Conservation (phyloP, 2,113 vertebrate genomes). For the Helogale parvula region DNA sequence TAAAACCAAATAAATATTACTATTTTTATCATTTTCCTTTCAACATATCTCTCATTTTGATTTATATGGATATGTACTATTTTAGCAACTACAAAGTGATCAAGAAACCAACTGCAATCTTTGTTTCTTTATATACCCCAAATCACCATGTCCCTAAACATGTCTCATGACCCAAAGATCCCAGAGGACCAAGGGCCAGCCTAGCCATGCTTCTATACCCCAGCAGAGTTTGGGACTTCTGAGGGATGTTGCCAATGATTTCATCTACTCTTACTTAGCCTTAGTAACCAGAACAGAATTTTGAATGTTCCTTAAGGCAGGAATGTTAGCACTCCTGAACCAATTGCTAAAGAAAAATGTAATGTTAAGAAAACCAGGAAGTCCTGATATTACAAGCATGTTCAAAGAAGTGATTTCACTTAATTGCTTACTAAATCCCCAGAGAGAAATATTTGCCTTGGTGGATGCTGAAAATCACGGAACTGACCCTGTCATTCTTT, state of each 20-base stretch:
- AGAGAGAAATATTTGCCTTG: background rate
- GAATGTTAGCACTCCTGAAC: background rate
- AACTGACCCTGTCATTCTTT: background rate
- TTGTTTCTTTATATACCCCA: background rate
- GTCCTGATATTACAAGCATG: background rate
- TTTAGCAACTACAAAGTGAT: background rate
- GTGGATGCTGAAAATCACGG: background rate
- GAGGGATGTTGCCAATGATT: background rate
- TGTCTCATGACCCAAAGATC: background rate
- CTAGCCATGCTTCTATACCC: background rate
- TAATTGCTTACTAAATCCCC: background rate
- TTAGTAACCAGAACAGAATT: background rate
- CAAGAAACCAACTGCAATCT: background rate
- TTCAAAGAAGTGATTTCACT: background rate
- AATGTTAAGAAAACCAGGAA: background rate
- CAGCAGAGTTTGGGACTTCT: background rate
- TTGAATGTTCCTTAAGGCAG: background rate
- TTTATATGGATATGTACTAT: background rate
- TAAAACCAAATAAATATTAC: slow-evolving; percentile 37
- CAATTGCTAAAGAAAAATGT: background rate
- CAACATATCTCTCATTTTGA: background rate
- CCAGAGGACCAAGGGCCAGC: background rate
- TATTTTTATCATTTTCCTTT: slow-evolving; percentile 7
- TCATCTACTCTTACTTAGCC: background rate
- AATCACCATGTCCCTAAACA: background rate